Conservation (phyloP, 30 jellyfish, hydroid and myxozoan genomes). For the Cassiopea andromeda region DNA sequence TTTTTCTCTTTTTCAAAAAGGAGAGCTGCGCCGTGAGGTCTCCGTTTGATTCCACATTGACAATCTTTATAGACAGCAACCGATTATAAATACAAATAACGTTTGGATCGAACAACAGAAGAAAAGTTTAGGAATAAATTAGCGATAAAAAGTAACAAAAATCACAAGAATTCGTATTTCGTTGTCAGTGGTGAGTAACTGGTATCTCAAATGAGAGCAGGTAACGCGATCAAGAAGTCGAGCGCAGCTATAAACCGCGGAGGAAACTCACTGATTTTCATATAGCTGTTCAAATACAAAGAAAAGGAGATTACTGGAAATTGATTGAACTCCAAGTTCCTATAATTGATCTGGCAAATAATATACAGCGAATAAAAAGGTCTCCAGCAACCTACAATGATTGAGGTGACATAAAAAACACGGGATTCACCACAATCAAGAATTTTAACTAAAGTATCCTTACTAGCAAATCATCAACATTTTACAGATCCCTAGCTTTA, state of each 20-base stretch:
- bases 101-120: background rate
- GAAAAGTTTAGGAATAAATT: no score
- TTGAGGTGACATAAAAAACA: no score
- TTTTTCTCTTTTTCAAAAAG: background rate
- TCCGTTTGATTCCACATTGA: background rate
- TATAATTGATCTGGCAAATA: no score
- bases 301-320: background rate
- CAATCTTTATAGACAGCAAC: background rate
- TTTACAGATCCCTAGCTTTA: no score
- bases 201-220: slow-evolving; percentile 48
- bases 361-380: no score
- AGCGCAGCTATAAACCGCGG: slow-evolving; percentile 47
- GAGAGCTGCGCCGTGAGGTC: background rate
- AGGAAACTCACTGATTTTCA: slow-evolving; percentile 21
- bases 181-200: slow-evolving; percentile 46
- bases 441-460: no score
- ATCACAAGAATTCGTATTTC: slow-evolving; percentile 36
- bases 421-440: no score
- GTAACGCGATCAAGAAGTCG: slow-evolving; percentile 74
- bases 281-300: background rate
- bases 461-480: no score
- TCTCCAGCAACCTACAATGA: no score
- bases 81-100: background rate
- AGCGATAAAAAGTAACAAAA: background rate
- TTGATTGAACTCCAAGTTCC: background rate